Base-by-base conservation (phyloP, 2,797 vertebrate genomes). In the Bovichtus variegatus region DNA sequence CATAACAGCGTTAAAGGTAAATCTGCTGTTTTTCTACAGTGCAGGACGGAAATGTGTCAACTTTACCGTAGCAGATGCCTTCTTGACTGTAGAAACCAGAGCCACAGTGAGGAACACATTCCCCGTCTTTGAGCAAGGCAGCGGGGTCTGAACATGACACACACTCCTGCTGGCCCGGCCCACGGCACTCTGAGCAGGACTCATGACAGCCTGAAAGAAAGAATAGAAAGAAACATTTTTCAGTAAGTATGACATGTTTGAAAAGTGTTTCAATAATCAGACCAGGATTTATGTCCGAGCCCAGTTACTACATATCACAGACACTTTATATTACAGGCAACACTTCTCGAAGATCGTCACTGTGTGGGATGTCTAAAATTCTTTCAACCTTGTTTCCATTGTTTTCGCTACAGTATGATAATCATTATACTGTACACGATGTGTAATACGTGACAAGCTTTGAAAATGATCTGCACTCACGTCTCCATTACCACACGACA, bases 141-240 rank as follows among this genome's bases (percentile, higher is more conserved):
- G 92, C 92, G 0, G 87, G 68, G 61, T 97, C 94, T 2, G 84
- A 93, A 85, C 98, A 99, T 25, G 95, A 89, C 80, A 89, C 31
- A 36, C 98, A 99, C 2, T 96, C 94, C 87, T 78, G 93, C 70
- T 86, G 94, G 0, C 88, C 84, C 2, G 95, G 88, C 2, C 97
- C 97, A 13, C 73, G 82, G 84, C 98, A 99, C 0, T 88, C 81
- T 0, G 93, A 95, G 62, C 98, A 99, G 12, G 96, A 96, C 71
- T 93, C 77, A 0, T 97, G 95, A 76, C 98, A 99, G 71, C 84
- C 98, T 99, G 94, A 49, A 15, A 74, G 73, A 51, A 29, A 68
- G 34, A 63, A 16, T 0, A 40, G 4, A 62, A 29, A 23, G 12
- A 36, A 55, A 76, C 3, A 6, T 53, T 46, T 19, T 29, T 4